Percentiles rank a stretch among this genome's conserved stretches.
Conservation (phyloP, 2,888 invertebrate species). For the Notodonta dromedarius region DNA sequence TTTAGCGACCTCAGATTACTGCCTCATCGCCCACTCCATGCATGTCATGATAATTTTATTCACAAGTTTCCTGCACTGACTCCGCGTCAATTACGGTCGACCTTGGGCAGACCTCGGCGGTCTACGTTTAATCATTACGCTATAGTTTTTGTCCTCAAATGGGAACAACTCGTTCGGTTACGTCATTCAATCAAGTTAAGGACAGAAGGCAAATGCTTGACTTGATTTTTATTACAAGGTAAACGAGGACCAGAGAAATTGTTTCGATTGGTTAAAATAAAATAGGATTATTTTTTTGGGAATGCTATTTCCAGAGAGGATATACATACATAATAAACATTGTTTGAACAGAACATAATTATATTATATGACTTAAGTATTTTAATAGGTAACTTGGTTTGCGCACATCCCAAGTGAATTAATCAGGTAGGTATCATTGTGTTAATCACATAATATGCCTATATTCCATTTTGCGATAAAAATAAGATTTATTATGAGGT, state of each 20-base stretch:
- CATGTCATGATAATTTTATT: conserved; percentile 18
- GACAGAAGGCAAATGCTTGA: conserved; percentile 1
- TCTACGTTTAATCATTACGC: conserved; percentile 33
- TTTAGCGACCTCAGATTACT: neutral
- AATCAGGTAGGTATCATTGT: too few relatives aligned
- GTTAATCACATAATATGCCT: too few relatives aligned
- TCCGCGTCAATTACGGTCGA: conserved; percentile 38
- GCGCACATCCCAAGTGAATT: too few relatives aligned
- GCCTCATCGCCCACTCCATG: conserved; percentile 8
- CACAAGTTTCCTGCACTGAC: conserved; percentile 30
- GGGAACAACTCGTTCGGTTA: conserved; percentile 20
- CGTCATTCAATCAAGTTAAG: conserved; percentile 8
- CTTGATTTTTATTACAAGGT: neutral
- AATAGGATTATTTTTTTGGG: too few relatives aligned
- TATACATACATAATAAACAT: too few relatives aligned
- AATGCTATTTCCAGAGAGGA: too few relatives aligned
- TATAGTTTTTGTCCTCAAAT: conserved; percentile 39
- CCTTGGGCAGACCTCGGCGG: conserved; percentile 40
- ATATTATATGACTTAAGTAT: too few relatives aligned
- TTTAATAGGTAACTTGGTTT: too few relatives aligned
- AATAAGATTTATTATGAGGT: neutral
- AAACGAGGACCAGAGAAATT: too few relatives aligned
- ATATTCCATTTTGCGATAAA: neutral
- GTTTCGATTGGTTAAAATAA: too few relatives aligned
- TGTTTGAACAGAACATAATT: too few relatives aligned